Conservation (phyloP, 1,140 invertebrate genomes). For the Meteorus sp. region DNA sequence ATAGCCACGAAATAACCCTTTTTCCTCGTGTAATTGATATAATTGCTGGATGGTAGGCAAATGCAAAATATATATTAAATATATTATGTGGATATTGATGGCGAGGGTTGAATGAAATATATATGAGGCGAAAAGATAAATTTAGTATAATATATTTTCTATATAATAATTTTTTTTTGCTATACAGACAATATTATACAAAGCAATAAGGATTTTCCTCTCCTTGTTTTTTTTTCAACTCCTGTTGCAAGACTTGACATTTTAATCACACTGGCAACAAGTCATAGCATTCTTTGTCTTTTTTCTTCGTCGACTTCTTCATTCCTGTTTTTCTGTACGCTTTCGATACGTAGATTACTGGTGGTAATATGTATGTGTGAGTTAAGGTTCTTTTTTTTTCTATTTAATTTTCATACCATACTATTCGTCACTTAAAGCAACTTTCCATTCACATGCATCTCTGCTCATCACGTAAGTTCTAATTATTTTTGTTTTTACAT, state of each 20-base stretch:
- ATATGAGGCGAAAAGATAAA: slow-evolving; percentile 40
- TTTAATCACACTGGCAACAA: slow-evolving; percentile 20
- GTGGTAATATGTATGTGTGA: too few species aligned
- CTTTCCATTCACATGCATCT: slow-evolving; percentile 22
- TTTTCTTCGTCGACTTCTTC: slow-evolving; percentile 1
- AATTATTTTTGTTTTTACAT: slow-evolving; percentile 56
- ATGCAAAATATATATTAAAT: slow-evolving; percentile 17
- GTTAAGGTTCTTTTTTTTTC: too few species aligned
- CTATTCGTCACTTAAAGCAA: slow-evolving; percentile 16
- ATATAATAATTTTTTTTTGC: slow-evolving; percentile 58
- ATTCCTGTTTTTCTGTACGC: slow-evolving; percentile 17
- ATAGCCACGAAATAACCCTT: slow-evolving; percentile 55
- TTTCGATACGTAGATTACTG: slow-evolving; percentile 27
- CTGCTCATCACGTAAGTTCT: slow-evolving; percentile 42
- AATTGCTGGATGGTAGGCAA: slow-evolving; percentile 40
- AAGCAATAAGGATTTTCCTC: slow-evolving; percentile 54
- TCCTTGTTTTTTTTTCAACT: slow-evolving; percentile 38
- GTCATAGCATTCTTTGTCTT: too few species aligned
- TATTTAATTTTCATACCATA: too few species aligned
- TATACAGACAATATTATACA: slow-evolving; percentile 61
- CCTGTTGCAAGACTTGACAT: slow-evolving; percentile 44
- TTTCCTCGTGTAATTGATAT: slow-evolving; percentile 32
- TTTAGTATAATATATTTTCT: slow-evolving; percentile 62
- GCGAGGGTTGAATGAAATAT: neutral
- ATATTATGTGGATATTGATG: too few species aligned